These are phyloP conservation scores for Andricus quercusramuli DNA, from an alignment of 2,888 invertebrate genomes.

Conservation along the genomic window DNA sequence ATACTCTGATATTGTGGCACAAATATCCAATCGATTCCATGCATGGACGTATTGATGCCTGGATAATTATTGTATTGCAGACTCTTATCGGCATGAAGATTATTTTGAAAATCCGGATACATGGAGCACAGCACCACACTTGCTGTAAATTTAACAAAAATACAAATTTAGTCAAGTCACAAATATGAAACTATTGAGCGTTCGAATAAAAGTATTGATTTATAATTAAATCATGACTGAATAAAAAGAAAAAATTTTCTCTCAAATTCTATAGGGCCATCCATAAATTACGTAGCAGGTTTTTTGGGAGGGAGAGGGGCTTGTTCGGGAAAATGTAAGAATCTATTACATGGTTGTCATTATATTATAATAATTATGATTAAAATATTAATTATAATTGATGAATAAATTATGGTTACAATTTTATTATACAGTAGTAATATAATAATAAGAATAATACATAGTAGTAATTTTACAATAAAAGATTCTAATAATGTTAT, in stretches of 20 bases:
- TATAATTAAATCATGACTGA: not conserved
- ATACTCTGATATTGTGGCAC: constrained; percentile 82
- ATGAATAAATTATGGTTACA: too few relatives aligned
- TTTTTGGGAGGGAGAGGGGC: too few relatives aligned
- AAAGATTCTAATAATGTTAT: too few relatives aligned
- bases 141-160: constrained; percentile 80
- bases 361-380: too few relatives aligned
- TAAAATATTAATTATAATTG: too few relatives aligned
- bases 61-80: constrained; percentile 81
- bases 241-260: not conserved
- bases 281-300: too few relatives aligned
- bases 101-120: constrained; percentile 84
- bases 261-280: too few relatives aligned
- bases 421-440: too few relatives aligned
- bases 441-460: too few relatives aligned
- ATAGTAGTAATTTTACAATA: too few relatives aligned
- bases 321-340: too few relatives aligned
- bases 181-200: not conserved
- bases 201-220: not conserved
- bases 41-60: constrained; percentile 83
- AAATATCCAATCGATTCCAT: constrained; percentile 83
- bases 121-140: constrained; percentile 87
- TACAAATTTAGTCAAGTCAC: constrained; percentile 61
- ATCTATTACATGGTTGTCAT: too few relatives aligned
- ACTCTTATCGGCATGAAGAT: constrained; percentile 83